Base-by-base conservation (phyloP, 1,140 invertebrate genomes). In the Oscheius sp. region DNA sequence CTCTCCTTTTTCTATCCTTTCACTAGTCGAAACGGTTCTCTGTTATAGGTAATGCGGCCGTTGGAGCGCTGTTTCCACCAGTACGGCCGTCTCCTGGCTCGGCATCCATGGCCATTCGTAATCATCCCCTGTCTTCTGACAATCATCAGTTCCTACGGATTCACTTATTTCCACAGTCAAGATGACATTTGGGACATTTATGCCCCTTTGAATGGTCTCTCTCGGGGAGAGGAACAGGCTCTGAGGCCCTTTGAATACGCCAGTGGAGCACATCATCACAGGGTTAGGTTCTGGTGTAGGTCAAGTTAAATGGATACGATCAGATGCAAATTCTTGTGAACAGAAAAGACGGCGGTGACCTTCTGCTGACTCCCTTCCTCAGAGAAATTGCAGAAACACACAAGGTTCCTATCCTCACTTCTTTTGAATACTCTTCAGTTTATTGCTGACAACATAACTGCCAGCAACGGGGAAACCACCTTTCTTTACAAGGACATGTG, bases 101-200 rank as follows among this genome's bases (percentile, higher is more conserved):
- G 76, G 36, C 58, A 82, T 74, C 79, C 79, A 1, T 69, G 80
- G 26, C 81, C 81, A 18, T 80, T 80, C 36, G 34, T 82, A 78
- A 68, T 81, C 31, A 29, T 81, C 18, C 81, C 80, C 23, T 20
- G 52, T 29, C 49, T 78, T 23, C 23, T 80, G 26, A 80, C 79
- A 10, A 49, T 73, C 15, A 29, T 80, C 58, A 80, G 78, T 18
- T 38, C 74, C 7, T 73, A 68, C 28, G 78, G 78, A 29, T 68
- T 78, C 26, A 52, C 78, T 20, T 75, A 73, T 58, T 76, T 76
- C 55, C 63, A 68, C 66, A 76, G 63, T 62, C 80, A 81, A 66
- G 81, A 81, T 55, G 81, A 81, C 65, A 81, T 81, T 64, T 81
- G 80, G 80, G 80, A 81, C 74, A 82, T 83, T 65, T 81, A 81